Conservation (phyloP, 2,113 vertebrate species). For the Gallinago paraguaiae region DNA sequence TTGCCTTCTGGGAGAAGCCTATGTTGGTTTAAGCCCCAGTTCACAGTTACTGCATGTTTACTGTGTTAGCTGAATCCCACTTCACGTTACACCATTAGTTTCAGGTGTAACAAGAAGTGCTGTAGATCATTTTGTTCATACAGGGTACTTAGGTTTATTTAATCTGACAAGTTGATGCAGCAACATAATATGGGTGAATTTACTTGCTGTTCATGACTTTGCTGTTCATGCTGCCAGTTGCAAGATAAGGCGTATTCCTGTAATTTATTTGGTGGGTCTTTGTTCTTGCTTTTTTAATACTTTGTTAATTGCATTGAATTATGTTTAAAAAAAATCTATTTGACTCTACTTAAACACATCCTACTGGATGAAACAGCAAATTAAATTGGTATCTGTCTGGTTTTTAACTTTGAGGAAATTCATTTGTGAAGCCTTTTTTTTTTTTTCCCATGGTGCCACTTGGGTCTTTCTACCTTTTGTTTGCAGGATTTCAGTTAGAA, state of each 20-base stretch:
- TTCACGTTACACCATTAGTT: fast-evolving
- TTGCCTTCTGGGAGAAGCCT: background rate
- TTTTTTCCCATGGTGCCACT: background rate
- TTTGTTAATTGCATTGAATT: background rate
- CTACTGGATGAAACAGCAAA: background rate
- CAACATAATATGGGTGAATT: background rate
- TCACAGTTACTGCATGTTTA: background rate
- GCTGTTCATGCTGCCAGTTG: background rate
- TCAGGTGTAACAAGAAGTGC: background rate
- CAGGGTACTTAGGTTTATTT: background rate
- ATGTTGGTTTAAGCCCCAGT: background rate
- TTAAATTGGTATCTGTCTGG: background rate
- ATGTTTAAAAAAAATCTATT: background rate
- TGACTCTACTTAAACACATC: background rate
- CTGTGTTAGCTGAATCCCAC: background rate
- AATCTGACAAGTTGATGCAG: background rate
- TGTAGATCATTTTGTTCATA: background rate
- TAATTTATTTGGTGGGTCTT: background rate
- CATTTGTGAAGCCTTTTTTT: fast-evolving
- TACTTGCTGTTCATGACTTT: background rate
- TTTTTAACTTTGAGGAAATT: background rate
- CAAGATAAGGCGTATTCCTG: background rate
- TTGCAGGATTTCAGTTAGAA: background rate
- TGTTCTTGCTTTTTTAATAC: background rate
- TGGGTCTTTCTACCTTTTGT: background rate